Evolutionary conservation across 2,888 invertebrate genomes (phyloP).

Genomic region (Choristoneura rosaceana): DNA sequence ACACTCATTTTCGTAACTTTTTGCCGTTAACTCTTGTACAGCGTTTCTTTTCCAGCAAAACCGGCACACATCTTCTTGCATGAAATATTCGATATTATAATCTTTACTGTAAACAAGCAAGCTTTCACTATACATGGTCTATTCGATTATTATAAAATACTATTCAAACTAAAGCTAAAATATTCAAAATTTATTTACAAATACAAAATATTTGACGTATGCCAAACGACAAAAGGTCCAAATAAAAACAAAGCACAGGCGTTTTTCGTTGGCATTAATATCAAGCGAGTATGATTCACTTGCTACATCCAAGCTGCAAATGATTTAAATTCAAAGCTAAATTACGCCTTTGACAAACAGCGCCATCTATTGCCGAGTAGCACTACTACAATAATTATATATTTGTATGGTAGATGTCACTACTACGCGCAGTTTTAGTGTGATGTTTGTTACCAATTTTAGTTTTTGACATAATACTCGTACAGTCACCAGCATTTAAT

Average conservation of each 20-base stretch:
- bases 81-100: slow-evolving; percentile 69
- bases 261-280: neutral
- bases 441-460: too few relatives aligned
- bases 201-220: neutral
- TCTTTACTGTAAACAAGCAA: slow-evolving; percentile 50
- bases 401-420: neutral
- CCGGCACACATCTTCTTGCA: slow-evolving; percentile 67
- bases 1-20: slow-evolving; percentile 45
- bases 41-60: slow-evolving; percentile 70
- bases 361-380: slow-evolving; percentile 38
- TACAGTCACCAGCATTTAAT: too few relatives aligned
- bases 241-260: slow-evolving; percentile 12
- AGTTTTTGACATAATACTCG: too few relatives aligned
- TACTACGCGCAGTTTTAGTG: neutral
- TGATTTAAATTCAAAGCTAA: neutral
- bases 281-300: neutral
- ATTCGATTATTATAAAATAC: slow-evolving; percentile 10
- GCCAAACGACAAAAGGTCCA: neutral
- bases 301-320: neutral
- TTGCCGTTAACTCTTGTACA: slow-evolving; percentile 51
- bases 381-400: neutral
- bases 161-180: neutral
- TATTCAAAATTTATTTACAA: neutral
- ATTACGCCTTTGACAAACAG: neutral
- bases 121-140: slow-evolving; percentile 42